These are phyloP conservation scores for Shargacucullia verbasci DNA, from an alignment of 2,888 invertebrate genomes.

Conservation along the genomic window DNA sequence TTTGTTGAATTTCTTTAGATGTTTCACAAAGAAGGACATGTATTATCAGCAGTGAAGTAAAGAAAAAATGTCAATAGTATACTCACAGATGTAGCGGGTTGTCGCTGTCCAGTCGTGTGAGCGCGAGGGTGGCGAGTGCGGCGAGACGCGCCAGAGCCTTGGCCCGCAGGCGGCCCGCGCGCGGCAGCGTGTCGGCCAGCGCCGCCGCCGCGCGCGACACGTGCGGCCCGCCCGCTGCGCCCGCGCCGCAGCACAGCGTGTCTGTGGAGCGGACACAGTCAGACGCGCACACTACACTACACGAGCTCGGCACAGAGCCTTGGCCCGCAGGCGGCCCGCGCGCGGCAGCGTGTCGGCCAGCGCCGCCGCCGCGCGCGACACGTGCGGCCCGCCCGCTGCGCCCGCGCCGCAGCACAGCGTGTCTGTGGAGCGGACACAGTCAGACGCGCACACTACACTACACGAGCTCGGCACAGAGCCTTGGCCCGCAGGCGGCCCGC, in stretches of 20 bases:
- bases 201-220: slow-evolving; percentile 64
- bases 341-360: slow-evolving; percentile 74
- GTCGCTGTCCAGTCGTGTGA: slow-evolving; percentile 72
- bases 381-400: slow-evolving; percentile 69
- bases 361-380: slow-evolving; percentile 64
- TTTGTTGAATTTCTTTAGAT: too few species aligned
- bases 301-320: too few species aligned
- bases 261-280: slow-evolving; percentile 80
- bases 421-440: slow-evolving; percentile 80
- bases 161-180: slow-evolving; percentile 73
- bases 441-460: too few species aligned
- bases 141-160: slow-evolving; percentile 76
- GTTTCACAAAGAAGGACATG: neutral
- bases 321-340: slow-evolving; percentile 72
- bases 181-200: slow-evolving; percentile 73
- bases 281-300: too few species aligned
- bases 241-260: slow-evolving; percentile 76
- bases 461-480: too few species aligned
- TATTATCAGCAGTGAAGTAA: neutral
- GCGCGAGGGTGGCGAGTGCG: slow-evolving; percentile 79
- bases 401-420: slow-evolving; percentile 78
- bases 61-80: neutral
- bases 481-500: slow-evolving; percentile 72
- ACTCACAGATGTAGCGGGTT: slow-evolving; percentile 81
- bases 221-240: slow-evolving; percentile 71